Conservation (phyloP, 2,888 invertebrate species). For the Strigamia crassipes region DNA sequence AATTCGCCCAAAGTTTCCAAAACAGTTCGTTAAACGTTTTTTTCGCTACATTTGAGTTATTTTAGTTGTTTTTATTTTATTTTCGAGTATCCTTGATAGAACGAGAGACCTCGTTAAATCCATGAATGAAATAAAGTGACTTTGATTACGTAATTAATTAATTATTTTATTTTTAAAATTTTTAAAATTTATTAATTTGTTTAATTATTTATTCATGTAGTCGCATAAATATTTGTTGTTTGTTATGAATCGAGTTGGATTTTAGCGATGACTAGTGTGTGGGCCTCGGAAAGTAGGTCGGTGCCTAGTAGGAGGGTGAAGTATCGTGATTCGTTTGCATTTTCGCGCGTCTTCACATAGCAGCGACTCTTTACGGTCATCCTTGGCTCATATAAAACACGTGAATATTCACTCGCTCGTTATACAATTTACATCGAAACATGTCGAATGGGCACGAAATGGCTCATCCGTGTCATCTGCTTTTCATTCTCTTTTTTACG, state of each 20-base stretch:
- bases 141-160: too few relatives aligned
- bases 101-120: too few relatives aligned
- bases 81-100: not conserved
- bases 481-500: not conserved
- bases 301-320: not conserved
- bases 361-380: not conserved
- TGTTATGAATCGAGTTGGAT: not conserved
- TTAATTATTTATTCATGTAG: not conserved
- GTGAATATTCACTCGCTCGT: not conserved
- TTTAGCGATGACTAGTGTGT: not conserved
- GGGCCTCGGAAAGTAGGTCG: constrained; percentile 4
- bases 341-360: not conserved
- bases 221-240: not conserved
- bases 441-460: not conserved
- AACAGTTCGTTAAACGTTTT: too few relatives aligned
- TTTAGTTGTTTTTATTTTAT: not conserved
- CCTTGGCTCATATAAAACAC: constrained; percentile 20
- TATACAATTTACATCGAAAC: not conserved
- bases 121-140: too few relatives aligned
- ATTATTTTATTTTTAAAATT: not conserved
- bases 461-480: not conserved
- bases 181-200: not conserved
- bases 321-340: not conserved
- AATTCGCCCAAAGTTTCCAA: not conserved
- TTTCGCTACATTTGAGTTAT: too few relatives aligned